phyloP scores from a whole-genome alignment of 2,888 invertebrate species.

The Drosophila borealis region DNA sequence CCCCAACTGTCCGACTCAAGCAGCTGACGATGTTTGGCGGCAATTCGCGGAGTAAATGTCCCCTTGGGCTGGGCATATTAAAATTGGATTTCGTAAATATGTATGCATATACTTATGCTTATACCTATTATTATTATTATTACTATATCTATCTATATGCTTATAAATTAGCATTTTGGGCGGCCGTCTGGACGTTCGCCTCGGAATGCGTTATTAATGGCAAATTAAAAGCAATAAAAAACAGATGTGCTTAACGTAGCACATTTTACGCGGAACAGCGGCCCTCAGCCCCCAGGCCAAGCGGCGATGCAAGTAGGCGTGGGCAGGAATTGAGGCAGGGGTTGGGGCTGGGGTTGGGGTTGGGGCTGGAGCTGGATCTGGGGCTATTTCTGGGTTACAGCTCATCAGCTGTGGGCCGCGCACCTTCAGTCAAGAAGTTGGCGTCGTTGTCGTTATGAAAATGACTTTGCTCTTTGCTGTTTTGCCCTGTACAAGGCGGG shows the following conservation, averaged over 20 bases:
- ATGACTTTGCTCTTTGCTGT: constrained; percentile 77
- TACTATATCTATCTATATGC: constrained; percentile 64
- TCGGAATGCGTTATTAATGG: constrained; percentile 83
- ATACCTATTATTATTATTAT: constrained; percentile 47
- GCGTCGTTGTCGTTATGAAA: constrained; percentile 80
- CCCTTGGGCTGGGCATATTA: constrained; percentile 50
- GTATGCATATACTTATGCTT: constrained; percentile 18
- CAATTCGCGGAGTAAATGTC: constrained; percentile 56
- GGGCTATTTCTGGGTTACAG: constrained; percentile 40
- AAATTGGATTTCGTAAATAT: constrained; percentile 62
- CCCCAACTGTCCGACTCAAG: background rate
- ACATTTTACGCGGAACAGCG: constrained; percentile 66
- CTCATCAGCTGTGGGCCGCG: constrained; percentile 60
- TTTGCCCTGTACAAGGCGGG: constrained; percentile 12
- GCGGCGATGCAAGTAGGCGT: constrained; percentile 20
- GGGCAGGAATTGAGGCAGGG: constrained; percentile 5
- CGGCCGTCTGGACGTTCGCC: constrained; percentile 60
- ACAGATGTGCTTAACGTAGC: constrained; percentile 84
- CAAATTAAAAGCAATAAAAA: constrained; percentile 84
- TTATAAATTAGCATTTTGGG: constrained; percentile 75
- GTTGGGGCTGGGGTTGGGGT: background rate
- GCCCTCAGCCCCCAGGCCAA: background rate
- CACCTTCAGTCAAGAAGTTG: constrained; percentile 72
- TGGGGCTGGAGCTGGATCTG: background rate
- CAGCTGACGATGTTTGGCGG: constrained; percentile 21